Base-by-base conservation (phyloP, 2,888 invertebrate species). In the Lomographa bimaculata region DNA sequence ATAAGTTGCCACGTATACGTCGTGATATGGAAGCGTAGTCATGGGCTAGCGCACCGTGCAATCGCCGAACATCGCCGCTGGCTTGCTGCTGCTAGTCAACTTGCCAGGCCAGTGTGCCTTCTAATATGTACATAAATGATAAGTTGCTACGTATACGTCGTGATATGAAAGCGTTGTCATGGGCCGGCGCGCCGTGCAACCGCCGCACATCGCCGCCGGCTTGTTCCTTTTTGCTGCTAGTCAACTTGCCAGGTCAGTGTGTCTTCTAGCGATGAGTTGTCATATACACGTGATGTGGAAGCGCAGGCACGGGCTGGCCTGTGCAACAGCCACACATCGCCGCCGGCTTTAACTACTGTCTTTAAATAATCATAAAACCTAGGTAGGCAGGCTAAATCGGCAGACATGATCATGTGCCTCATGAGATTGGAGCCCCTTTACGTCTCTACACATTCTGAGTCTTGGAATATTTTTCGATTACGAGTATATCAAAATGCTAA, bases 221-320 rank as follows among this genome's bases (percentile, higher is more conserved):
- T 89, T 91, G 80, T 89, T 89, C 76, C 84, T 89, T 56, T n/a
- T 79, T 90, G 72, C 79, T 89, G 78, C 81, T 89, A 76, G 83
- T 84, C 65, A 74, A 86, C 78, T 76, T 89, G 77, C 86, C 86
- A 87, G 84, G 82, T 87, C 20, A 35, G 46, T 37, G 9, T 20
- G n/a, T n/a, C n/a, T n/a, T n/a, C n/a, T n/a, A 91, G 92, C 91
- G 91, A 93, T 89, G 89, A 92, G 93, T 93, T 92, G 93, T 93
- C 92, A 93, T 92, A 93, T 92, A 89, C 90, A 89, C 89, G 89
- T 90, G 90, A 90, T 89, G 95, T 95, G 95, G 95, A 94, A 95
- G 93, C 93, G 94, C 94, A 95, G 95, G 95, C 93, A 95, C 95
- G 95, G 95, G 94, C 94, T 93, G 94, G 94, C 93, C 93, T 93